Percentiles rank a stretch among this genome's conserved stretches.
Conservation (phyloP, 2,113 vertebrate genomes). For the Muntiacus muntjak region DNA sequence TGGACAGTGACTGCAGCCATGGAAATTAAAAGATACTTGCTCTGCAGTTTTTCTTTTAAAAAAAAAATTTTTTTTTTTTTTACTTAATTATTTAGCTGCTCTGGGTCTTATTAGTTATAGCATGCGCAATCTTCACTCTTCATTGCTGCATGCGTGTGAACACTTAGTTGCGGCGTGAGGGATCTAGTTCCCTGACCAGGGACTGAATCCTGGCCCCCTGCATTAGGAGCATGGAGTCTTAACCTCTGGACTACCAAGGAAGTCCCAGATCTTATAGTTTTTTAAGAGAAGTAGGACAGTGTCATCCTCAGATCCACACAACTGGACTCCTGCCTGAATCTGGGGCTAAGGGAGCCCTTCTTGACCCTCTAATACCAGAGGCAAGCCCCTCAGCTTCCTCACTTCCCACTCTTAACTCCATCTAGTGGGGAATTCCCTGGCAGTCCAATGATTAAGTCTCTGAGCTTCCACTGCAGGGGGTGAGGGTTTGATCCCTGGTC, state of each 20-base stretch:
- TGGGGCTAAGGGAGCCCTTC: background rate
- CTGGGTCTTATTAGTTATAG: background rate
- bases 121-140: background rate
- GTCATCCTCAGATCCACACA: background rate
- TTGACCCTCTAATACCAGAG: background rate
- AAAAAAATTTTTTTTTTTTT: background rate
- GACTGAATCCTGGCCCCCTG: background rate
- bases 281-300: background rate
- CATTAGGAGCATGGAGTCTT: background rate
- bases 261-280: background rate
- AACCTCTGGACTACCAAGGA: background rate
- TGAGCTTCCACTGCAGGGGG: background rate
- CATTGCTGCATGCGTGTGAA: background rate
- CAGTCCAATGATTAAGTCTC: background rate
- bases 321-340: background rate
- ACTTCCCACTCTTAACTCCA: background rate
- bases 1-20: too few species aligned
- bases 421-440: background rate
- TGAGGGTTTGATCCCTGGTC: background rate
- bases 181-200: background rate
- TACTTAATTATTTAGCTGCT: background rate
- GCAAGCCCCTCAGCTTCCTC: background rate
- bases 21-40: too few species aligned
- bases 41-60: background rate
- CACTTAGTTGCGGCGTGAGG: background rate